Conservation (phyloP, 30 jellyfish, hydroid and myxozoan species). For the Hydractinia symbiolongicarpus region DNA sequence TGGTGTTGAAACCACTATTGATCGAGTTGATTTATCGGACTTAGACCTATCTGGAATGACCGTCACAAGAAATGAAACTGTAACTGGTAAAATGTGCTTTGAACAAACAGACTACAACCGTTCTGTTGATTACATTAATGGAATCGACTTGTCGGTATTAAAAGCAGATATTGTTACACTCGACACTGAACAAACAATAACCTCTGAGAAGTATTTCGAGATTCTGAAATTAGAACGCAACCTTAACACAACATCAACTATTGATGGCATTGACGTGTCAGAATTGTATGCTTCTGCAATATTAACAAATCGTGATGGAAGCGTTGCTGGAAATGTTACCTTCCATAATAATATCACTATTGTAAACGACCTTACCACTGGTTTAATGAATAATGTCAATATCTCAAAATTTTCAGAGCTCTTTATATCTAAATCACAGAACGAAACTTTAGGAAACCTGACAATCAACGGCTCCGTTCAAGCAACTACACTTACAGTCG, state of each 20-base stretch:
- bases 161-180: conserved; percentile 51
- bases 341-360: conserved; percentile 16
- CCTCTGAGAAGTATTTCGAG: conserved; percentile 29
- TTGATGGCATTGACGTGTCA: conserved; percentile 43
- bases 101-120: conserved; percentile 26
- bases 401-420: conserved; percentile 9
- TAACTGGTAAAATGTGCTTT: conserved; percentile 29
- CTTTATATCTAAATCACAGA: conserved; percentile 27
- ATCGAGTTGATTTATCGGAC: conserved; percentile 57
- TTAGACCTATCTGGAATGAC: conserved; percentile 24
- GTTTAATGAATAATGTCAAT: conserved; percentile 18
- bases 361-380: not conserved
- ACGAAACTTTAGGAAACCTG: conserved; percentile 20
- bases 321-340: conserved; percentile 14
- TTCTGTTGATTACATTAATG: conserved; percentile 38
- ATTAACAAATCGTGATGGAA: not conserved
- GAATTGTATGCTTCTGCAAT: conserved; percentile 15
- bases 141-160: conserved; percentile 35
- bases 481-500: not conserved
- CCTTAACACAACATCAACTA: conserved; percentile 36
- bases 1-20: conserved; percentile 44
- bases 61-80: conserved; percentile 29
- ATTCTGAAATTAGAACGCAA: conserved; percentile 5
- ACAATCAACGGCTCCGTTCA: conserved; percentile 23
- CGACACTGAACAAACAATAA: conserved; percentile 39